Conservation (phyloP, 1,140 invertebrate species). For the Bombus huntii region DNA sequence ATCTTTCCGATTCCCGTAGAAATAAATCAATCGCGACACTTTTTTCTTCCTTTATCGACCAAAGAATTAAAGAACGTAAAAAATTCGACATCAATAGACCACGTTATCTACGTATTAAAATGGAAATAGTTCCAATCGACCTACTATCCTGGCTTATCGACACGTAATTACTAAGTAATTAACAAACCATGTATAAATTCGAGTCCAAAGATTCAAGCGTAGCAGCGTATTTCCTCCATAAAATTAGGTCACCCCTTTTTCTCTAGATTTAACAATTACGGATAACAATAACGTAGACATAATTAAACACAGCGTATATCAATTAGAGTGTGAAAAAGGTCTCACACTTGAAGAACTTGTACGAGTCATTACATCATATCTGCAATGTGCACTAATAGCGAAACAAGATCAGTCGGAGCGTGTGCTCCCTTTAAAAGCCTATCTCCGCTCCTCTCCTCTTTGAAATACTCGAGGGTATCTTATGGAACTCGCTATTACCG, state of each 20-base stretch:
- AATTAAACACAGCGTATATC: neutral
- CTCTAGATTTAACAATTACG: too few species aligned
- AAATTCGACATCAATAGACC: neutral
- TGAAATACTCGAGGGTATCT: slow-evolving; percentile 14
- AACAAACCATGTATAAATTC: neutral
- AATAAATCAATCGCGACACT: neutral
- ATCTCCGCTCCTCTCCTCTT: neutral
- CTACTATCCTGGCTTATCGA: neutral
- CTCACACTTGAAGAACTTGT: neutral
- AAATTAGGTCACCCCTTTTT: neutral
- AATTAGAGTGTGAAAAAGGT: neutral
- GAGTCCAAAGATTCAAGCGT: neutral
- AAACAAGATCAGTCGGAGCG: slow-evolving; percentile 19
- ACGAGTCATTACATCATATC: neutral
- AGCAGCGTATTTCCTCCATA: neutral
- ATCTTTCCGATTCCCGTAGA: neutral
- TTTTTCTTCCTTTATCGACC: neutral
- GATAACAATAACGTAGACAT: neutral
- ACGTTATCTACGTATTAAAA: neutral
- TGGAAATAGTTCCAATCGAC: neutral
- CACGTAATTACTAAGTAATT: neutral
- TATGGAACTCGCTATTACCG: slow-evolving; percentile 28
- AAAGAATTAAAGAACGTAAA: neutral
- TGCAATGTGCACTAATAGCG: slow-evolving; percentile 5
- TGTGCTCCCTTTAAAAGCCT: slow-evolving; percentile 10